Evolutionary conservation across 2,797 vertebrate genomes (phyloP), one percentile per base, ranked within the genome.

Genomic region (Acipenser ruthenus): DNA sequence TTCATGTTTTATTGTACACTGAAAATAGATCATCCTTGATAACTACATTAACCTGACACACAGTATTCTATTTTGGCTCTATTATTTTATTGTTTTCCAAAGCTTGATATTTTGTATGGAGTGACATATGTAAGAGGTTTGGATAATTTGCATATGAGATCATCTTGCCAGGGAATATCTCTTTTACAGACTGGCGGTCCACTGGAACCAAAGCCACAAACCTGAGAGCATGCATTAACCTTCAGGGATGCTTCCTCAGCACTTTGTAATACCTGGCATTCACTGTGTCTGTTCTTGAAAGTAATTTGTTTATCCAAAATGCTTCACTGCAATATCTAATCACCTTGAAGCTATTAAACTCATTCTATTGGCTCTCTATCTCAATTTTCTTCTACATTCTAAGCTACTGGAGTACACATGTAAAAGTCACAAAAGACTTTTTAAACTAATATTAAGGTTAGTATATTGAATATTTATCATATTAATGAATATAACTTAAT

Each of bases 221-320:
- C 63, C 23, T 66, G 67, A 23, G 12, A 63, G 62, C 60, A 60
- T 73, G 73, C 61, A 74, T 74, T 82, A 77, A 82, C 77, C 78
- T 84, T 83, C 78, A 82, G 73, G 82, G 75, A 64, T 80, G 78
- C 79, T 77, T 77, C 68, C 74, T 74, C 75, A 78, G 81, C 78
- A 72, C 79, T 81, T 80, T 70, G 63, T 63, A 62, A 75, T 65
- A 53, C 65, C 23, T 37, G 23, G 2, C 23, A 37, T 37, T 37
- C 67, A 69, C 61, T 74, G 78, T 74, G 23, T 75, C 71, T 79
- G 80, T 80, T 73, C 71, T 65, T 55, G 55, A 60, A 65, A 64
- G 59, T 70, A 8, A 60, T 62, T 74, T 62, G 64, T 70, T 71
- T 60, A 52, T 69, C 72, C 67, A 63, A 69, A 67, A 80, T 69